These are phyloP conservation scores for Meliscaeva auricollis DNA, from an alignment of 2,888 invertebrate genomes.

Conservation along the genomic window DNA sequence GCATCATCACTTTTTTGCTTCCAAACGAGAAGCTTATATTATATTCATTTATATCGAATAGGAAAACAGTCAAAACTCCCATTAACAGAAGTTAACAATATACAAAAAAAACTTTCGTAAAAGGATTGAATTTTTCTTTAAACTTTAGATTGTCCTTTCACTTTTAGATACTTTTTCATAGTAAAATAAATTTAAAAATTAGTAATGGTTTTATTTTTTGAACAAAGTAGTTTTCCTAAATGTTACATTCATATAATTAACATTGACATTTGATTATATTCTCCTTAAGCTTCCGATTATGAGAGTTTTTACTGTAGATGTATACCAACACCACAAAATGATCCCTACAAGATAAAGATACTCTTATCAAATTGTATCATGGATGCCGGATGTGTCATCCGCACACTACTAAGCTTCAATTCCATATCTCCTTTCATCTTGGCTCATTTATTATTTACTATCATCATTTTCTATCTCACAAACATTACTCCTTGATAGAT, in stretches of 20 bases:
- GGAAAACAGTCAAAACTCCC: background rate
- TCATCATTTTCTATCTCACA: background rate
- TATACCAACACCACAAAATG: background rate
- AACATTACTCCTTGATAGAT: background rate
- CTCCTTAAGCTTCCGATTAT: background rate
- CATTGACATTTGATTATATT: no score
- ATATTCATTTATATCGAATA: background rate
- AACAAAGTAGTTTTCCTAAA: no score
- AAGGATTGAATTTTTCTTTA: no score
- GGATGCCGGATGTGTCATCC: constrained; percentile 4
- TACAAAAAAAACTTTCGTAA: no score
- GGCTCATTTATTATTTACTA: background rate
- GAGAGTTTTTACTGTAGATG: background rate
- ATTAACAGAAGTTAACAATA: background rate
- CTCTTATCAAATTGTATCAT: background rate
- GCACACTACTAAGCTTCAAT: background rate
- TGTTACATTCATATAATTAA: no score
- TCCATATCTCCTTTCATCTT: background rate
- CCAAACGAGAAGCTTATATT: no score
- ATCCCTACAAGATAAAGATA: background rate
- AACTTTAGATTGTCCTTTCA: no score
- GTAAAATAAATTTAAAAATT: no score
- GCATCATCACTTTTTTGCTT: background rate
- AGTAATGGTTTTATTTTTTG: no score
- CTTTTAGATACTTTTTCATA: no score